Evolutionary conservation across 2,888 invertebrate genomes (phyloP).

Genomic region (Spodoptera picta): DNA sequence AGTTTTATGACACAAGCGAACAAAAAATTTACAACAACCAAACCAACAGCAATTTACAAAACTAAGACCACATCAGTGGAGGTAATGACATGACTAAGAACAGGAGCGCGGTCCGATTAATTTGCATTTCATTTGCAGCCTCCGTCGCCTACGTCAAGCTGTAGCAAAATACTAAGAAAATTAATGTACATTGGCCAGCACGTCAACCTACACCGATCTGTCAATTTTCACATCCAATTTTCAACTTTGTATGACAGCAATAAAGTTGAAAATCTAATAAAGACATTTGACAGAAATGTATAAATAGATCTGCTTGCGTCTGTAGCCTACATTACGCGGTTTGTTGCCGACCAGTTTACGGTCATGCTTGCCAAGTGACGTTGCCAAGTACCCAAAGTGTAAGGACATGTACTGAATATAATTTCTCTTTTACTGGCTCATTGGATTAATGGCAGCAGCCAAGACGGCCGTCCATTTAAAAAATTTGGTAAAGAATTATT

Average conservation of each 20-base stretch:
- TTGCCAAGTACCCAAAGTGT: slow-evolving; percentile 47
- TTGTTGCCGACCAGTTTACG: slow-evolving; percentile 48
- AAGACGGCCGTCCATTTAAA: too few species aligned
- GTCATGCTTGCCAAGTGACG: slow-evolving; percentile 40
- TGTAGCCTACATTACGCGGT: slow-evolving; percentile 44
- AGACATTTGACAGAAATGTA: too few species aligned
- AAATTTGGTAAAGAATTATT: too few species aligned
- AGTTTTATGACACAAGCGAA: background rate
- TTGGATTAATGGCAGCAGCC: too few species aligned
- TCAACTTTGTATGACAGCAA: too few species aligned
- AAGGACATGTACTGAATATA: slow-evolving; percentile 22
- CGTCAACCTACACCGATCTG: too few species aligned
- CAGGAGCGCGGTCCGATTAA: slow-evolving; percentile 48
- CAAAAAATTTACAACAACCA: slow-evolving; percentile 23
- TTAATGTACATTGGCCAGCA: slow-evolving; percentile 29
- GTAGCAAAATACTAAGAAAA: slow-evolving; percentile 38
- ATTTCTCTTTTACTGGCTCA: too few species aligned
- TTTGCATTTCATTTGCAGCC: slow-evolving; percentile 57
- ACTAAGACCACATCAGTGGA: slow-evolving; percentile 38
- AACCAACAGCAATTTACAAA: slow-evolving; percentile 45
- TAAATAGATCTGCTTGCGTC: too few species aligned
- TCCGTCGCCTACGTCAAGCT: slow-evolving; percentile 29
- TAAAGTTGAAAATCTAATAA: too few species aligned
- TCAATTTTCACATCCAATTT: too few species aligned
- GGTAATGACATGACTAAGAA: slow-evolving; percentile 51